A percentile compares a stretch with the other conserved stretches of the same genome.
phyloP scores from a whole-genome alignment of 1,140 invertebrate genomes.

The Bombus superbus region DNA sequence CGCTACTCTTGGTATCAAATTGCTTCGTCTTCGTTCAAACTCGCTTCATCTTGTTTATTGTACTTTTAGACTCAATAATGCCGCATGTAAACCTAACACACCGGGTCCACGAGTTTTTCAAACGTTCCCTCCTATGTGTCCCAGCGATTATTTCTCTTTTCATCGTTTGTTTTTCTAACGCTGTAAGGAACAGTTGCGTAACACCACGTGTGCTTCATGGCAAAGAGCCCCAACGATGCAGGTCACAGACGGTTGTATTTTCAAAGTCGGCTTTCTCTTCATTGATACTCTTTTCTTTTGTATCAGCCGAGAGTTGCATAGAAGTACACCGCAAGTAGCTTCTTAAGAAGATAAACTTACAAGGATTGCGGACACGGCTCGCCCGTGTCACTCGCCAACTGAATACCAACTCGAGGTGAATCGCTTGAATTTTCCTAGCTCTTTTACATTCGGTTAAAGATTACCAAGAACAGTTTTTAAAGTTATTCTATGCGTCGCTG shows the following conservation, averaged over 20 bases:
- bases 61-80: neutral
- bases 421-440: neutral
- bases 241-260: neutral
- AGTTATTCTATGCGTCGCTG: neutral
- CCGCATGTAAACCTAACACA: neutral
- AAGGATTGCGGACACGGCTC: neutral
- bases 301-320: neutral
- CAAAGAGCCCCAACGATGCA: neutral
- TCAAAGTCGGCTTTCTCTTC: neutral
- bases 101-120: neutral
- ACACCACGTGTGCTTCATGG: neutral
- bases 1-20: too few species aligned
- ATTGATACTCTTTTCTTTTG: slow-evolving; percentile 20
- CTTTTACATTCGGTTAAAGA: neutral
- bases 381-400: neutral
- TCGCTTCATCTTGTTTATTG: neutral
- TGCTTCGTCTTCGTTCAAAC: neutral
- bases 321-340: slow-evolving; percentile 1
- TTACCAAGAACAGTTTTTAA: neutral
- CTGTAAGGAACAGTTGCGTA: neutral
- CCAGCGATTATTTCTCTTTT: slow-evolving; percentile 25
- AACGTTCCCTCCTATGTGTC: slow-evolving; percentile 15
- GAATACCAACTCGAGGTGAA: neutral
- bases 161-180: slow-evolving; percentile 14
- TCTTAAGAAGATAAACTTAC: slow-evolving; percentile 15